These are phyloP conservation scores for Lagenorhynchus albirostris DNA, from an alignment of 2,113 vertebrate genomes.

Conservation along the genomic window DNA sequence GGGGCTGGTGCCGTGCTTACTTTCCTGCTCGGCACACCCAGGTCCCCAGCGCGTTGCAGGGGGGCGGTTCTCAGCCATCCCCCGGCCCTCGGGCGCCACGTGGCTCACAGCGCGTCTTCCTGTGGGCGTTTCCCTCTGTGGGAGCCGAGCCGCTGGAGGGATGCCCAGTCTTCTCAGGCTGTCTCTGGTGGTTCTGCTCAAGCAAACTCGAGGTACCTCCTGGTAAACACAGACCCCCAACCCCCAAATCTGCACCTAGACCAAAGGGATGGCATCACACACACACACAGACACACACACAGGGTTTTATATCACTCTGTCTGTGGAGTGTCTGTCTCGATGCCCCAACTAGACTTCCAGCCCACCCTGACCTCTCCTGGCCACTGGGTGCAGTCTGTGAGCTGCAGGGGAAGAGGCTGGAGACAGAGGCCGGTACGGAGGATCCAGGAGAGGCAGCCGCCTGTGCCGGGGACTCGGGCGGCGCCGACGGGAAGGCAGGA, in stretches of 20 bases:
- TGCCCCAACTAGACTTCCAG: not conserved
- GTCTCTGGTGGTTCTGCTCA: not conserved
- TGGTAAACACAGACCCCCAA: not conserved
- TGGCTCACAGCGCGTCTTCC: no score
- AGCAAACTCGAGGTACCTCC: not conserved
- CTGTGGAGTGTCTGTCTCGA: not conserved
- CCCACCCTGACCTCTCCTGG: not conserved
- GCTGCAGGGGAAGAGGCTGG: not conserved
- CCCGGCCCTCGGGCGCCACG: no score
- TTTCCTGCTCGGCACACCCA: fast-evolving
- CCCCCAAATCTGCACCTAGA: not conserved
- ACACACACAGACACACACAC: not conserved
- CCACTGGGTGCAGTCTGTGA: not conserved
- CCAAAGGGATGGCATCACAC: no score
- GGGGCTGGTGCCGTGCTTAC: not conserved
- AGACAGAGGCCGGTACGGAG: no score
- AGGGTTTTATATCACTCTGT: no score
- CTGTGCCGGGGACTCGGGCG: fast-evolving
- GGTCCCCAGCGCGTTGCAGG: no score
- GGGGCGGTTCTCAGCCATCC: no score
- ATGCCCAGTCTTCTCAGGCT: not conserved
- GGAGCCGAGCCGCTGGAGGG: not conserved
- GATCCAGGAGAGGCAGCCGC: fast-evolving
- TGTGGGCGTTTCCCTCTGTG: not conserved
- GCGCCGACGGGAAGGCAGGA: not conserved